These are phyloP conservation scores for Drosophila kuntzei DNA, from an alignment of 2,888 invertebrate genomes.

Conservation along the genomic window DNA sequence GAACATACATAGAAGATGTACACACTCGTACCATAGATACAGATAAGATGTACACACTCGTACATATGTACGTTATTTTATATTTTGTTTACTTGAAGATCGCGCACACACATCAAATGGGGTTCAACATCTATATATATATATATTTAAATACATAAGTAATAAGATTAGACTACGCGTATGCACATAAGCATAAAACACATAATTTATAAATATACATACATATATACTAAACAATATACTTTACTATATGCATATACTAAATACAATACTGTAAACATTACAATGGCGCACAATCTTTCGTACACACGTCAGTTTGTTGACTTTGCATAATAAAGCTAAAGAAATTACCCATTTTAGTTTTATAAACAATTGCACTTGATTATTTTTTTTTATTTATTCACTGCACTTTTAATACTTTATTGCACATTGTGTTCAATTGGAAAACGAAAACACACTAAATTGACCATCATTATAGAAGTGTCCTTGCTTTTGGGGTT, in stretches of 20 bases:
- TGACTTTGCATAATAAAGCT: slow-evolving; percentile 46
- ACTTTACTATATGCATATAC: neutral
- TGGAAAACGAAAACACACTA: slow-evolving; percentile 21
- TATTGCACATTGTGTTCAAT: slow-evolving; percentile 38
- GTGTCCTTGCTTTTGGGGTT: slow-evolving; percentile 46
- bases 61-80: slow-evolving; percentile 20
- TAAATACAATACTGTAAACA: slow-evolving; percentile 20
- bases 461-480: slow-evolving; percentile 55
- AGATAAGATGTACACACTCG: slow-evolving; percentile 7
- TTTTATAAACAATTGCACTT: slow-evolving; percentile 5
- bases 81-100: slow-evolving; percentile 67
- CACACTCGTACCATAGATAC: neutral
- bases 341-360: slow-evolving; percentile 35
- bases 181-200: slow-evolving; percentile 43
- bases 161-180: slow-evolving; percentile 66
- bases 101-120: slow-evolving; percentile 56
- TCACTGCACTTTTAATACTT: neutral
- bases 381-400: neutral
- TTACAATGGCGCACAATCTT: no score
- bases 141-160: no score
- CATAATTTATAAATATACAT: slow-evolving; percentile 14
- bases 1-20: neutral
- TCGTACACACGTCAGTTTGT: slow-evolving; percentile 36
- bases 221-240: no score
- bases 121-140: slow-evolving; percentile 80